Evolutionary conservation across 2,797 vertebrate genomes (phyloP).

Genomic region (Pristis pectinata): DNA sequence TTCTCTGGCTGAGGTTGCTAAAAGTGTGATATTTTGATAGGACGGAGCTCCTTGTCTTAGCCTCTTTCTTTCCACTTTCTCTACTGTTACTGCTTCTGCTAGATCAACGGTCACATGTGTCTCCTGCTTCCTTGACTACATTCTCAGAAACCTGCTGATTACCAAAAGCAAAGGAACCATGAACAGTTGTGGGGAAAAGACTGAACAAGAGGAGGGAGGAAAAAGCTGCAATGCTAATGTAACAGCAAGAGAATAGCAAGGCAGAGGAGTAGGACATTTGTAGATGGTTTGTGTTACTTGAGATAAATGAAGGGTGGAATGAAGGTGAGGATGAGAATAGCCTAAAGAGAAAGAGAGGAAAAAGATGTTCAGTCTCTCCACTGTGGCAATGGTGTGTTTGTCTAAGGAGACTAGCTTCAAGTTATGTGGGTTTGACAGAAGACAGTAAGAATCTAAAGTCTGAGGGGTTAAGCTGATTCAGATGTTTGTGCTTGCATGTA

Average conservation of each 20-base stretch:
- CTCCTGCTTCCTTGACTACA: neutral
- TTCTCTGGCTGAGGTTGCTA: neutral
- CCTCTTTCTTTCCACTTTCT: neutral
- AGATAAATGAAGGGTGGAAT: too few species aligned
- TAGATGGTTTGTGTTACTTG: too few species aligned
- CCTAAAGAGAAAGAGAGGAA: neutral
- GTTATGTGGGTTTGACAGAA: neutral
- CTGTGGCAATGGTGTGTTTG: neutral
- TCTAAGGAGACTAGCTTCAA: too few species aligned
- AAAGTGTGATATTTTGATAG: neutral
- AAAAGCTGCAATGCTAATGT: neutral
- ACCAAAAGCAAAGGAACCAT: neutral
- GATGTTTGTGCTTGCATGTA: too few species aligned
- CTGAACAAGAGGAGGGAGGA: too few species aligned
- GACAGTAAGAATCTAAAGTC: too few species aligned
- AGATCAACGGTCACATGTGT: neutral
- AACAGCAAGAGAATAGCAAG: neutral
- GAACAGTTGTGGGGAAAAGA: neutral
- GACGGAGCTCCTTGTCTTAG: neutral
- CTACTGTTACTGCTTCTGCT: neutral
- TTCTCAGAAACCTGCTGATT: neutral
- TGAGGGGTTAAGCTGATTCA: too few species aligned
- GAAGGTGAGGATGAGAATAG: too few species aligned
- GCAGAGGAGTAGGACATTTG: neutral
- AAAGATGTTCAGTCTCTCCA: neutral